phyloP scores from a whole-genome alignment of 2,888 invertebrate genomes.

The Temnothorax ravouxi region DNA sequence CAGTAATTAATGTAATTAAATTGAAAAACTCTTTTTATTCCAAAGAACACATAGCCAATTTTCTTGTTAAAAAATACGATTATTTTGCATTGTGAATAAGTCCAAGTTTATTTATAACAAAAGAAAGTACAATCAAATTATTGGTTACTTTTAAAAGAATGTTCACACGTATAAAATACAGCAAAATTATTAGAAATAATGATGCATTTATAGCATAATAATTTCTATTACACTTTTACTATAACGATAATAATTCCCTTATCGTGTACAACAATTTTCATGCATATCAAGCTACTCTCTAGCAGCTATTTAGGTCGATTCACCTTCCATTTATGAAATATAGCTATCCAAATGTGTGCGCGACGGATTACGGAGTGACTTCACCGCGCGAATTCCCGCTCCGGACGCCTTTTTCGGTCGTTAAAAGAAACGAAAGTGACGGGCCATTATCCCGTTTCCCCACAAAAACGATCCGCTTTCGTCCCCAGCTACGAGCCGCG shows the following conservation, averaged over 20 bases:
- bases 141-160: conserved; percentile 3
- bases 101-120: neutral
- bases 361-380: conserved; percentile 47
- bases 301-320: conserved; percentile 28
- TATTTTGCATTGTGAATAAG: neutral
- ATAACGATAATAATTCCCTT: conserved; percentile 12
- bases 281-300: neutral
- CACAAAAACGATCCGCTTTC: conserved; percentile 61
- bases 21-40: neutral
- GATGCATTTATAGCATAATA: neutral
- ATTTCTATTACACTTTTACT: conserved; percentile 1
- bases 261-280: conserved; percentile 6
- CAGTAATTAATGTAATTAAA: neutral
- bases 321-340: conserved; percentile 44
- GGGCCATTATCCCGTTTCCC: conserved; percentile 58
- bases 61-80: neutral
- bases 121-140: neutral
- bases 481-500: conserved; percentile 26
- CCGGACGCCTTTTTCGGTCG: conserved; percentile 59
- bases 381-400: conserved; percentile 31
- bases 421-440: conserved; percentile 59
- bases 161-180: neutral
- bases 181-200: conserved; percentile 6
- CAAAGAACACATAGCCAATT: neutral
- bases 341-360: conserved; percentile 43